Conservation (phyloP, 2,113 vertebrate species). For the Garra rufa region DNA sequence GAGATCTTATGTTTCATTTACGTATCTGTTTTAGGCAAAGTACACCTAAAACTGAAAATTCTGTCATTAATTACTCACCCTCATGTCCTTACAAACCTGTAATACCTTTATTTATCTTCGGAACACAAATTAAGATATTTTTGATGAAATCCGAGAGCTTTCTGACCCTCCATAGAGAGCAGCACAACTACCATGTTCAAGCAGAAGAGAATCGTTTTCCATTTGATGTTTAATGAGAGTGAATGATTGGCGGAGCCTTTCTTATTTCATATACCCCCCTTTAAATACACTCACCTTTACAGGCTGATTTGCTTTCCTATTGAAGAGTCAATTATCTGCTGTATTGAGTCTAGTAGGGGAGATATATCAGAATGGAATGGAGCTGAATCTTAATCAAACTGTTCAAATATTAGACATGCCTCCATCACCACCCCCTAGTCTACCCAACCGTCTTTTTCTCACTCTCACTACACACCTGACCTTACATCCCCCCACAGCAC, state of each 20-base stretch:
- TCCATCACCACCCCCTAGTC: conserved; percentile 12
- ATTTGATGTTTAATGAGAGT: neutral
- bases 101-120: too few relatives aligned
- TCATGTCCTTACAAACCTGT: too few relatives aligned
- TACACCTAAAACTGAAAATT: too few relatives aligned
- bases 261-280: neutral
- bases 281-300: conserved; percentile 4
- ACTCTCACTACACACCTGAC: conserved; percentile 30
- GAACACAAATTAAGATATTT: too few relatives aligned
- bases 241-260: neutral
- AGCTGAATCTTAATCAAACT: conserved; percentile 26
- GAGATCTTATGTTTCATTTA: neutral
- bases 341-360: neutral
- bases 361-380: conserved; percentile 1
- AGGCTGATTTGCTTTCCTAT: neutral
- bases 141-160: too few relatives aligned
- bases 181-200: too few relatives aligned
- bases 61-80: too few relatives aligned
- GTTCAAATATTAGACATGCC: conserved; percentile 16
- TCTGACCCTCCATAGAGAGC: too few relatives aligned
- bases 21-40: neutral
- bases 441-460: conserved; percentile 22
- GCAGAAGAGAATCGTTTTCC: neutral
- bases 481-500: conserved; percentile 55
- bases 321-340: conserved; percentile 20